Percentiles rank a stretch among this genome's conserved stretches.
phyloP scores from a whole-genome alignment of 2,113 vertebrate genomes.

The Fulica atra region DNA sequence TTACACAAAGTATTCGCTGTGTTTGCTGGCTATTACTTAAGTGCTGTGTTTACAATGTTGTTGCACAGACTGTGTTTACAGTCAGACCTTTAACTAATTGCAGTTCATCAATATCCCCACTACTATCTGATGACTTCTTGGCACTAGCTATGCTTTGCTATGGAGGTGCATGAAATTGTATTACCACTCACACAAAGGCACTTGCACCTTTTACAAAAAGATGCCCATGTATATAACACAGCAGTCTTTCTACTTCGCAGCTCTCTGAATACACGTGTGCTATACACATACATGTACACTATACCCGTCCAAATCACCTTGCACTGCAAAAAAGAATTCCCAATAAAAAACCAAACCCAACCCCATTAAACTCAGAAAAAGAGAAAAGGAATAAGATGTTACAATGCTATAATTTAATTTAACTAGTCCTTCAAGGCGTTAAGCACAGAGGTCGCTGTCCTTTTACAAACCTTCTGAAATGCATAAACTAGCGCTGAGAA shows the following conservation, averaged over 20 bases:
- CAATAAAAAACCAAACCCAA: accelerated
- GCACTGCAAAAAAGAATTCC: background rate
- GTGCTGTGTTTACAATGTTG: background rate
- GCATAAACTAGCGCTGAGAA: background rate
- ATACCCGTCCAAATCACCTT: background rate
- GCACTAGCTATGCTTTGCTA: background rate
- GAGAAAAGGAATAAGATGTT: background rate
- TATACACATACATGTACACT: background rate
- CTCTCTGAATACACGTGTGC: background rate
- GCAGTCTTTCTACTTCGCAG: background rate
- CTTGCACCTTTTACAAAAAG: background rate
- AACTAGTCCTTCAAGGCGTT: background rate
- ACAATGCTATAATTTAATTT: background rate
- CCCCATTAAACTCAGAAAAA: background rate
- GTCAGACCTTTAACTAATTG: background rate
- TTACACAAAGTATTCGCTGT: background rate
- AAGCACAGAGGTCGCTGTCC: background rate
- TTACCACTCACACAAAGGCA: background rate
- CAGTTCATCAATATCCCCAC: background rate
- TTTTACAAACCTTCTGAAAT: background rate
- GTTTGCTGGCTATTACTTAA: background rate
- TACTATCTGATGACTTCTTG: background rate
- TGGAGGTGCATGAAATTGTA: background rate
- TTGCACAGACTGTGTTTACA: background rate
- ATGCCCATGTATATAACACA: background rate